Conservation (phyloP, 2,113 vertebrate genomes). For the Myotis brandtii region DNA sequence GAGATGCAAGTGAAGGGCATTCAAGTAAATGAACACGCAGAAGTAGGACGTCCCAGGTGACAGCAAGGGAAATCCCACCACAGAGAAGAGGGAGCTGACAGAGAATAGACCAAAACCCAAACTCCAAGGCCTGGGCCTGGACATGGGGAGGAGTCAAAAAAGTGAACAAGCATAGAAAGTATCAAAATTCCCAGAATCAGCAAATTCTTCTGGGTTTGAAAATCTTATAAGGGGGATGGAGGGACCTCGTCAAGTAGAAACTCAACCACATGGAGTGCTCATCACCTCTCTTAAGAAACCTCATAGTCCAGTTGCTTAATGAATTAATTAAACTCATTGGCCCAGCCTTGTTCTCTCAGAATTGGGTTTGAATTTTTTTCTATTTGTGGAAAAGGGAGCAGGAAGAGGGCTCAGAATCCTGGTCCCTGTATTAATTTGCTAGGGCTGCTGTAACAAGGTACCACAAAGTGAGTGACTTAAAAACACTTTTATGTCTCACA, state of each 20-base stretch:
- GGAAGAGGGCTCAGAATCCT: not conserved
- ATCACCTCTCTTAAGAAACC: not conserved
- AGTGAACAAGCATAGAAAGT: not conserved
- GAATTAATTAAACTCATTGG: not conserved
- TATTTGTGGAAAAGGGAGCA: not conserved
- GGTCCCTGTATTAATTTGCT: not conserved
- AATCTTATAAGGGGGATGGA: not conserved
- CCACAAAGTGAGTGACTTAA: not conserved
- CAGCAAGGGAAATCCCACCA: not conserved
- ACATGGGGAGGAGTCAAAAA: not conserved
- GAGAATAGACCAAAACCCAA: not conserved
- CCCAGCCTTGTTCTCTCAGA: not conserved
- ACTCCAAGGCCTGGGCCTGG: not conserved
- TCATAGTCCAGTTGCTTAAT: not conserved
- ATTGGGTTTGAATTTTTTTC: not conserved
- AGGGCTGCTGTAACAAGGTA: not conserved
- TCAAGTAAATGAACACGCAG: rapidly evolving
- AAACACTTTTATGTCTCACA: not conserved
- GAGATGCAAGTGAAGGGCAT: not conserved
- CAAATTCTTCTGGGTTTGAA: not conserved
- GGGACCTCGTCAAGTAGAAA: not conserved
- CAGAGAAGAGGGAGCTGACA: not conserved
- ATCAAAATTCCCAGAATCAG: not conserved
- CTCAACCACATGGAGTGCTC: not conserved
- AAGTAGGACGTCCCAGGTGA: too few species aligned